Evolutionary conservation across 2,113 vertebrate genomes (phyloP), one percentile per base, ranked within the genome.

Genomic region (Oceanodroma tethys): DNA sequence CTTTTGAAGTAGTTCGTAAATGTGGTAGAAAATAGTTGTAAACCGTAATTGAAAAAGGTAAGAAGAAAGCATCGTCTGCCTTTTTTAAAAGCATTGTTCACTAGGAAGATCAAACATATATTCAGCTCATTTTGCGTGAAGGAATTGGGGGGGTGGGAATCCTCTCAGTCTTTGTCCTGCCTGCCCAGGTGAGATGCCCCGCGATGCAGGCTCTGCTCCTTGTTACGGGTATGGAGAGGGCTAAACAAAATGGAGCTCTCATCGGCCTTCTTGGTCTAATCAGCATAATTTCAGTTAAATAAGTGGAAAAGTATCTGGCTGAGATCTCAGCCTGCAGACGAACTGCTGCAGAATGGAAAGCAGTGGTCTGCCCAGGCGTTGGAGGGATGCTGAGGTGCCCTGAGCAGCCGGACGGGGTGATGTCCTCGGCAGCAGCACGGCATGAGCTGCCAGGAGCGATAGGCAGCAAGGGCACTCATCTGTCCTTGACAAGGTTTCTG

Each of bases 21-120:
- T 43, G 90, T 7, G 3, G 63, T 11, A 66, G 72, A 90, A 94
- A 96, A 92, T 47, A 71, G 82, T 47, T 81, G 67, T 86, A 93
- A 96, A 95, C 50, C 82, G 78, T 90, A 96, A 93, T 81, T 92
- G 92, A 42, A 96, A 94, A 95, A 92, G 47, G 34, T 78, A 81
- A 88, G 93, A 94, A 96, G 93, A 90, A 94, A 94, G 71, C 79
- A 74, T 26, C 1, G 2, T 26, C 45, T 88, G 67, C 62, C 36
- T 93, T 93, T 92, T 90, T 16, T 0, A 42, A 92, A 86, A 58
- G 34, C 53, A 78, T 70, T 75, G 53, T 70, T 96, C 88, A 30
- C 42, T 59, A 42, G 50, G 29, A 87, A 81, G 67, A 82, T 81
- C 55, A 83, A 92, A 81, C 12, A 7, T 27, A 25, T 55, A 30